phyloP scores from a whole-genome alignment of 2,113 vertebrate species.

The Oncorhynchus keta region DNA sequence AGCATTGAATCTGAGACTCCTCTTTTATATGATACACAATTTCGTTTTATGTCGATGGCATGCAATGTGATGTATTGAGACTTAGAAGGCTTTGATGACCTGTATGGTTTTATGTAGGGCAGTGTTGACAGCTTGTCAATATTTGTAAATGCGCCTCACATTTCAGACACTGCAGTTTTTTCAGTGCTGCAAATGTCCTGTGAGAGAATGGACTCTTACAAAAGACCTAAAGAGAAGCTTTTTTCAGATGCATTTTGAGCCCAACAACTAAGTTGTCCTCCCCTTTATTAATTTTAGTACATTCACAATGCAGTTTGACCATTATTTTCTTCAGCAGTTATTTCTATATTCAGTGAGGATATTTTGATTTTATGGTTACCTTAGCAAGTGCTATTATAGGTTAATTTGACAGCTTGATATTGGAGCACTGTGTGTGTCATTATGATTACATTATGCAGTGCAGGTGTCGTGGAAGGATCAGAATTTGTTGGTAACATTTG shows the following conservation, averaged over 20 bases:
- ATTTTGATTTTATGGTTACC: neutral
- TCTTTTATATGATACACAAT: constrained; percentile 29
- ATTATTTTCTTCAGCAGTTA: neutral
- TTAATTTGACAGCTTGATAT: constrained; percentile 23
- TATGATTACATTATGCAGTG: constrained; percentile 51
- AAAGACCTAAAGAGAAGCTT: neutral
- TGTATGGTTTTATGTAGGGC: constrained; percentile 57
- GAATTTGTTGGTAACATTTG: too few species aligned
- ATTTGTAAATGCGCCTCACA: constrained; percentile 44
- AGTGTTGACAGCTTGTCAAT: constrained; percentile 64
- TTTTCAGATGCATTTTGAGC: neutral
- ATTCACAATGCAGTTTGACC: neutral
- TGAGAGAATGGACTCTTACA: neutral
- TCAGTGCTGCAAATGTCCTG: constrained; percentile 33
- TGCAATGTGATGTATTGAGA: constrained; percentile 59
- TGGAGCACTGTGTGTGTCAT: constrained; percentile 37
- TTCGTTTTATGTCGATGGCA: constrained; percentile 42
- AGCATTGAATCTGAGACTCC: constrained; percentile 33
- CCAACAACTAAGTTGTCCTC: neutral
- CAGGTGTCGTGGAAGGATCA: neutral
- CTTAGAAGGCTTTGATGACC: constrained; percentile 59
- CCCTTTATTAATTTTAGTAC: neutral
- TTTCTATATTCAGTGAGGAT: constrained; percentile 13
- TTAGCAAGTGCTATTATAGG: constrained; percentile 18
- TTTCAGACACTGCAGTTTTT: constrained; percentile 40